Evolutionary conservation across 2,113 vertebrate genomes (phyloP).

Genomic region (Apteryx mantelli): DNA sequence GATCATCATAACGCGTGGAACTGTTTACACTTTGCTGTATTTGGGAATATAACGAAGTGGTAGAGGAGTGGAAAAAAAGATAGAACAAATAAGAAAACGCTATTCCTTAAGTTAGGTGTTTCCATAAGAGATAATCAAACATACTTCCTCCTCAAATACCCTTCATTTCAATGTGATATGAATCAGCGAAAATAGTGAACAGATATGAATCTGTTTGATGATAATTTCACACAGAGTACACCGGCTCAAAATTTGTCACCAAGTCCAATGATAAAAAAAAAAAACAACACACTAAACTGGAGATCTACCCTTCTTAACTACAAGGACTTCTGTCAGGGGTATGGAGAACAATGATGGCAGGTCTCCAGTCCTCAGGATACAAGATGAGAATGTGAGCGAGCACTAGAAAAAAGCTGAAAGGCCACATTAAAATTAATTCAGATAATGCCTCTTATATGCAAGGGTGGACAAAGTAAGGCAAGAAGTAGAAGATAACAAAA

Average conservation of each 20-base stretch:
- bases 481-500: neutral
- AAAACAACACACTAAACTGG: neutral
- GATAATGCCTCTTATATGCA: neutral
- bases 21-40: neutral
- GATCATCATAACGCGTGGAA: neutral
- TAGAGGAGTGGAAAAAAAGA: rapidly evolving
- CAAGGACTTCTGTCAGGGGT: neutral
- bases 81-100: neutral
- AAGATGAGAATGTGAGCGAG: neutral
- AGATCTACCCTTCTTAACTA: neutral
- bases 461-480: neutral
- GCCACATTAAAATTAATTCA: neutral
- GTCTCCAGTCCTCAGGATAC: neutral
- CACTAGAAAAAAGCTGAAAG: neutral
- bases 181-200: neutral
- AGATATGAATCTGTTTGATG: neutral
- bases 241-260: neutral
- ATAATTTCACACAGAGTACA: neutral
- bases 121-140: neutral
- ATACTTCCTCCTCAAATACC: neutral
- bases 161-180: neutral
- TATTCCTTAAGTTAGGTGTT: neutral
- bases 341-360: neutral
- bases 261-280: neutral
- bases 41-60: neutral